A percentile compares a stretch with the other conserved stretches of the same genome.
Conservation (phyloP, 1,140 invertebrate species). For the Melipona quadrifasciata region DNA sequence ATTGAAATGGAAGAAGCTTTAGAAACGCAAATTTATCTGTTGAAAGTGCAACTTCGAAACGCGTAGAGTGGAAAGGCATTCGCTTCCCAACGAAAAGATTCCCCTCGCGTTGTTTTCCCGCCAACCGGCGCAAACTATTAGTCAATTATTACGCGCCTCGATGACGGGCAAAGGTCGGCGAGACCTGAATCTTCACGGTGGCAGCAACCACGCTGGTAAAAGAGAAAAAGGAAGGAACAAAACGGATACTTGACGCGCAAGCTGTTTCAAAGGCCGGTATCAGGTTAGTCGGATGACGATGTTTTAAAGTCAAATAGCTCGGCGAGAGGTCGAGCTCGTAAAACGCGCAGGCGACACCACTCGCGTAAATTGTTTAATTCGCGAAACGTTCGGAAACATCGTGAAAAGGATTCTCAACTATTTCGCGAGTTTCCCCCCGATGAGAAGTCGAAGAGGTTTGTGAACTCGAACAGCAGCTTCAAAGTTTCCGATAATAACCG, state of each 20-base stretch:
- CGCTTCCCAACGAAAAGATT: too few species aligned
- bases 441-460: too few species aligned
- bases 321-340: slow-evolving; percentile 9
- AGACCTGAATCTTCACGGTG: slow-evolving; percentile 46
- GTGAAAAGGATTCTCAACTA: background rate
- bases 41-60: too few species aligned
- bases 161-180: slow-evolving; percentile 10
- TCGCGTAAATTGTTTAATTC: background rate
- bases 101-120: too few species aligned
- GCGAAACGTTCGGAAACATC: background rate
- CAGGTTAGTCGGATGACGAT: slow-evolving; percentile 16
- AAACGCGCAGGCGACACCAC: slow-evolving; percentile 4
- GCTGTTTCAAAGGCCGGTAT: slow-evolving; percentile 4
- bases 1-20: too few species aligned
- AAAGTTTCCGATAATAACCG: too few species aligned
- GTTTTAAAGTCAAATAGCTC: slow-evolving; percentile 26
- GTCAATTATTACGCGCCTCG: slow-evolving; percentile 49
- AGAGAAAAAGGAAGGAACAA: slow-evolving; percentile 26
- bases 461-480: too few species aligned
- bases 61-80: too few species aligned
- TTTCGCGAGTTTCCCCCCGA: too few species aligned
- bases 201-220: background rate
- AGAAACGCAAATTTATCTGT: too few species aligned
- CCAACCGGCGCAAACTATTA: slow-evolving; percentile 19
- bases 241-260: slow-evolving; percentile 16